These are phyloP conservation scores for Apteryx mantelli DNA, from an alignment of 2,113 vertebrate genomes.

Conservation along the genomic window DNA sequence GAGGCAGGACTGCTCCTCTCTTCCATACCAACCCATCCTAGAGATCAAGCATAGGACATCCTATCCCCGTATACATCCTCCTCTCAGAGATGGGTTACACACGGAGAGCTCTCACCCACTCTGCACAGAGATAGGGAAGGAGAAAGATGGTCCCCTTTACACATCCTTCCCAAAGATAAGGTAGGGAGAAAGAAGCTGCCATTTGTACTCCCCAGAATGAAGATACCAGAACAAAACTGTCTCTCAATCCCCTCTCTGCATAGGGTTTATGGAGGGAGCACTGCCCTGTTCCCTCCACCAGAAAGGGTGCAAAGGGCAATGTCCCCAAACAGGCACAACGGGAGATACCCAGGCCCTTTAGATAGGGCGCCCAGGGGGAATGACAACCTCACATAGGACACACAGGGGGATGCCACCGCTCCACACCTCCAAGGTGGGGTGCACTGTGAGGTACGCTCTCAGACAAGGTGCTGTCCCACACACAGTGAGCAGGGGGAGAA, in stretches of 20 bases:
- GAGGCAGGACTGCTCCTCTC: not conserved
- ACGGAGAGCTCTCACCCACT: not conserved
- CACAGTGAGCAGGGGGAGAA: fast-evolving
- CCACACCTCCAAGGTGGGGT: not conserved
- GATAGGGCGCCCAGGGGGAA: not conserved
- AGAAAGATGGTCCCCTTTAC: not conserved
- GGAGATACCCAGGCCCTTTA: not conserved
- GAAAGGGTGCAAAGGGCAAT: not conserved
- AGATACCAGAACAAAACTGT: not conserved
- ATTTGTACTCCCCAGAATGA: conserved; percentile 38
- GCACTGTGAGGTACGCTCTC: not conserved
- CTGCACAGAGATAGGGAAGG: not conserved
- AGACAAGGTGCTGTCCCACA: not conserved
- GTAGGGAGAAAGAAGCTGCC: not conserved
- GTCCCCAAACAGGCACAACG: not conserved
- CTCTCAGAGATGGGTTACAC: not conserved
- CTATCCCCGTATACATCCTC: not conserved
- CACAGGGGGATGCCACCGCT: fast-evolving
- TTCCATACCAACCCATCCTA: not conserved
- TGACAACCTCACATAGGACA: fast-evolving
- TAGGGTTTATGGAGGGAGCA: not conserved
- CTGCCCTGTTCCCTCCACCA: not conserved
- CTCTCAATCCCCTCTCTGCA: not conserved
- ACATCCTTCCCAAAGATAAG: not conserved
- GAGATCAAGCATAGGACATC: fast-evolving